Conservation (phyloP, 2,113 vertebrate species). For the Eolophus roseicapilla region DNA sequence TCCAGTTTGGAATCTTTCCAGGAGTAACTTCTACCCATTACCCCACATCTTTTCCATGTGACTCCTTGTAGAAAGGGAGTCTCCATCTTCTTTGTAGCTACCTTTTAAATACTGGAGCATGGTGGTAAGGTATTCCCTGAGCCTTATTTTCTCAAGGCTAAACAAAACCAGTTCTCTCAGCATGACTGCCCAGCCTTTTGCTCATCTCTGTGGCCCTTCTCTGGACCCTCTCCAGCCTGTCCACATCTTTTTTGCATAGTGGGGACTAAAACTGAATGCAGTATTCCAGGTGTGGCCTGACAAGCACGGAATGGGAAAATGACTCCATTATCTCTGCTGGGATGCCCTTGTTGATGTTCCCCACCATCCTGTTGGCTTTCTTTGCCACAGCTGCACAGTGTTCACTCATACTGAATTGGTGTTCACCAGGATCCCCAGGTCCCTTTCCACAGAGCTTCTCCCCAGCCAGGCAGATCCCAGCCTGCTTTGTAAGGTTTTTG, state of each 20-base stretch:
- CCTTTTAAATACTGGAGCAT: not conserved
- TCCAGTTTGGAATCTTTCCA: not conserved
- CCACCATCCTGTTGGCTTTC: not conserved
- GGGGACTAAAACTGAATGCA: not conserved
- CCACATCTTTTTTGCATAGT: not conserved
- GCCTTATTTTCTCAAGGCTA: not conserved
- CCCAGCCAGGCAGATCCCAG: not conserved
- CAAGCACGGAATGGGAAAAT: not conserved
- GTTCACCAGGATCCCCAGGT: not conserved
- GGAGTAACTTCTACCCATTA: not conserved
- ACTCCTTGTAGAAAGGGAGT: not conserved
- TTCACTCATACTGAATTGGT: not conserved
- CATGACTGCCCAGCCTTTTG: not conserved
- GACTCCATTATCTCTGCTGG: not conserved
- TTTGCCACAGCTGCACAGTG: not conserved
- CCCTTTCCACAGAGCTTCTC: not conserved
- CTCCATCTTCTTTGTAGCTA: not conserved
- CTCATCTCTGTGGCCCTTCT: not conserved
- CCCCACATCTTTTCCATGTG: not conserved
- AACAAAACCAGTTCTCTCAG: not conserved
- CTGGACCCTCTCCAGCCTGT: not conserved
- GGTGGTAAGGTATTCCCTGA: not conserved
- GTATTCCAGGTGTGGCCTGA: not conserved
- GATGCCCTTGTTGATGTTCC: not conserved
- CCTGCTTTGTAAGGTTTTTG: not conserved